Base-by-base conservation (phyloP, 2,797 vertebrate genomes). In the Eremophila alpestris region DNA sequence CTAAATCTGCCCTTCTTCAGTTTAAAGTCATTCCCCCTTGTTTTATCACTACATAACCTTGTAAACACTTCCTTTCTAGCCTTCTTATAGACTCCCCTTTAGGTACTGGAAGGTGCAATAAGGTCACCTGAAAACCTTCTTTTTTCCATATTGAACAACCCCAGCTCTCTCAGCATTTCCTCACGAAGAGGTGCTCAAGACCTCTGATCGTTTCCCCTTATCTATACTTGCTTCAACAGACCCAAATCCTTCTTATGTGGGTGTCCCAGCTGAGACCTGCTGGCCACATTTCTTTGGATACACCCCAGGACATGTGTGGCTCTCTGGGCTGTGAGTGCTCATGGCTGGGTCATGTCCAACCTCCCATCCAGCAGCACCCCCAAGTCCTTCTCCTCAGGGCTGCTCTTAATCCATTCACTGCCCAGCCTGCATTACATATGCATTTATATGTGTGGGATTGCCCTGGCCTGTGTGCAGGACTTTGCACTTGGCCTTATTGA, bases 201-300 rank as follows among this genome's bases (percentile, higher is more conserved):
- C 2, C 3, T 20, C 16, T 51, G 12, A 56, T 43, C 2, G 13
- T 45, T 29, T 75, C 69, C 16, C 27, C 27, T 56, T 32, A 20
- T 26, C 23, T 26, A 5, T 41, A 15, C 7, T 49, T 49, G 9
- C 41, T 62, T 62, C 22, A 10, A 18, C 10, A 62, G 19, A 27
- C 41, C 26, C 22, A n/a, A 34, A 12, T 55, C 13, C 9, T 22
- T 76, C 29, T 51, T 24, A 10, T 32, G 18, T 7, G 69, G 16
- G 13, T 1, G 1, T 8, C 16, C 13, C 11, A 63, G 3, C 38
- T 49, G 32, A 27, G 7, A 23, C 14, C 24, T 56, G 9, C 34
- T 75, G 36, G 1, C 36, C 23, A 11, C 16, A 4, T 2, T 32
- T 2, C 21, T 40, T 3, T 62, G 43, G 27, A 5, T 62, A 0